Conservation (phyloP, 2,113 vertebrate genomes). For the Megaptera novaeangliae region DNA sequence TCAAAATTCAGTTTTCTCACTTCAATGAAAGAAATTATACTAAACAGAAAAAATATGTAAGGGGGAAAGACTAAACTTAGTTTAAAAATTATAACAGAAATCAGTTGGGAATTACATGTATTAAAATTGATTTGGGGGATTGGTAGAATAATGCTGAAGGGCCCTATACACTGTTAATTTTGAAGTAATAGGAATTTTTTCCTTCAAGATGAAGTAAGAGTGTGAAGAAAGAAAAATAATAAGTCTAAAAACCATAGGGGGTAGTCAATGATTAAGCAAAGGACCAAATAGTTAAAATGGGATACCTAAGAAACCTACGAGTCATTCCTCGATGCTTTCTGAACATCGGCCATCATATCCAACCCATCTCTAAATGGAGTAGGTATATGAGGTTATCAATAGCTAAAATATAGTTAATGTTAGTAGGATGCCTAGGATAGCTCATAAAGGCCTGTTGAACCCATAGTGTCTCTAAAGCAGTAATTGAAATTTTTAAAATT, state of each 20-base stretch:
- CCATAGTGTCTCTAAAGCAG: neutral
- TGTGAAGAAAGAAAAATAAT: neutral
- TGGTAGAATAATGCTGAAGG: neutral
- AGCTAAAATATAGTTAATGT: neutral
- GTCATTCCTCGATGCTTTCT: neutral
- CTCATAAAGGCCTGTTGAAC: neutral
- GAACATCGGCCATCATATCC: neutral
- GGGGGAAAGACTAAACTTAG: neutral
- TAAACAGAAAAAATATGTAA: neutral
- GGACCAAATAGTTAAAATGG: neutral
- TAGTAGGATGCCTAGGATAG: neutral
- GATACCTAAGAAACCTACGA: too few relatives aligned
- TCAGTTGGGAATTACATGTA: neutral
- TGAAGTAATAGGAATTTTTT: neutral
- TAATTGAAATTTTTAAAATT: neutral
- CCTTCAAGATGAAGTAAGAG: neutral
- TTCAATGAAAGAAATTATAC: neutral
- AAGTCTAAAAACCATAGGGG: neutral
- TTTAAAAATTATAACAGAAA: neutral
- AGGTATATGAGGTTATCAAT: neutral
- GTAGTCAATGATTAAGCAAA: neutral
- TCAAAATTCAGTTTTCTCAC: constrained; percentile 1
- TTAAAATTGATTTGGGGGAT: neutral
- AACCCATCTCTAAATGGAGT: neutral
- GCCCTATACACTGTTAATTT: neutral